A percentile compares a stretch with the other conserved stretches of the same genome.
These are phyloP conservation scores for Chrysemys picta DNA, from an alignment of 2,113 vertebrate species.

Conservation along the genomic window DNA sequence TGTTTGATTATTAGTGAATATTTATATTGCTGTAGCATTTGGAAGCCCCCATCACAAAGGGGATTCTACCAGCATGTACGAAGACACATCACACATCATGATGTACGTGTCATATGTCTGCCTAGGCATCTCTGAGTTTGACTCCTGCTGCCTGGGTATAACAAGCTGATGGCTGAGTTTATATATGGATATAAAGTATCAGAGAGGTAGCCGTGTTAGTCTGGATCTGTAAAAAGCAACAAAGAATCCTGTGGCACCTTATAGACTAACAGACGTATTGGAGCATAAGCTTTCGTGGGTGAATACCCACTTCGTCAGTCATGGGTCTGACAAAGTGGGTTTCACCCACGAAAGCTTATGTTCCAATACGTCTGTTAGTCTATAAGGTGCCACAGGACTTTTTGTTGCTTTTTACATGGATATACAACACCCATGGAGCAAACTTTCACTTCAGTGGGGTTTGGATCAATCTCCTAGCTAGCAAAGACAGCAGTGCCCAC, in stretches of 20 bases:
- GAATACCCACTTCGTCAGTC: no score
- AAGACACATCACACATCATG: background rate
- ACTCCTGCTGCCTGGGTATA: background rate
- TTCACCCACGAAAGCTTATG: no score
- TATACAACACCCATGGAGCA: background rate
- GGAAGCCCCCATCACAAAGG: background rate
- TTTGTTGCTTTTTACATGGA: background rate
- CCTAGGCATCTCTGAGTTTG: background rate
- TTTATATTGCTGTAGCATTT: background rate
- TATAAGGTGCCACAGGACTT: no score
- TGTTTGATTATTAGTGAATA: background rate
- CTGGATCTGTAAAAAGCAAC: no score
- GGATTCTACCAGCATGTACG: accelerated
- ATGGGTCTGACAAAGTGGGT: no score
- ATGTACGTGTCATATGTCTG: background rate
- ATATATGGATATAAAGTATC: background rate
- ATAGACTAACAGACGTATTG: no score
- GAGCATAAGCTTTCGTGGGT: no score
- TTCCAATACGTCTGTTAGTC: no score
- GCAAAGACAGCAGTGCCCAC: background rate
- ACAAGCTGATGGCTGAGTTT: background rate
- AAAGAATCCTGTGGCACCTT: no score
- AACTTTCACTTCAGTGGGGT: background rate
- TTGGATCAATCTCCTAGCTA: background rate
- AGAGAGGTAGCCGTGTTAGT: no score